These are phyloP conservation scores for Bilobella aurantiaca DNA, from an alignment of 1,140 invertebrate genomes.

Conservation along the genomic window DNA sequence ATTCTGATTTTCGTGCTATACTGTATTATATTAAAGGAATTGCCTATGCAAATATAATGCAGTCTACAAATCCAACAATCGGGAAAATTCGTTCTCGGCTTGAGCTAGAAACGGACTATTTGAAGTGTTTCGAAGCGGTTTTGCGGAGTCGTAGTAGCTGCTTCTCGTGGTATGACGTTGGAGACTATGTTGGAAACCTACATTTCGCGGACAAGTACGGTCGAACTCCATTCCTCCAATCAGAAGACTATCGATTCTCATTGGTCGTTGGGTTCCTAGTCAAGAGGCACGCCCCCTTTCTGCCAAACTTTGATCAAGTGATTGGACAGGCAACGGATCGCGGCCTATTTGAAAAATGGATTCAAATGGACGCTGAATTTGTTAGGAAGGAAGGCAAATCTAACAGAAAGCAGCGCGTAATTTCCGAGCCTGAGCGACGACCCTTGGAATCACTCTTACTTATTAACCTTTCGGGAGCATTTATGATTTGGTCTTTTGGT, in stretches of 20 bases:
- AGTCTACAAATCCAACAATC: too few relatives aligned
- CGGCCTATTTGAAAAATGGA: background rate
- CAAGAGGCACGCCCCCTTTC: background rate
- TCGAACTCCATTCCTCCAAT: background rate
- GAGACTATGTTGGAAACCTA: background rate
- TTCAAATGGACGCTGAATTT: background rate
- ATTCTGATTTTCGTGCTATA: conserved; percentile 17
- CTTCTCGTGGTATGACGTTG: background rate
- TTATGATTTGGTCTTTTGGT: too few relatives aligned
- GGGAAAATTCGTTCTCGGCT: too few relatives aligned
- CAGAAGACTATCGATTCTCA: background rate
- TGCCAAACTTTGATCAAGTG: background rate
- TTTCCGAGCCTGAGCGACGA: too few relatives aligned
- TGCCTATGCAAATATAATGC: conserved; percentile 71
- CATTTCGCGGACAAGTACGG: background rate
- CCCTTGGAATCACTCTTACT: too few relatives aligned
- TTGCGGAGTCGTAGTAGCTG: background rate
- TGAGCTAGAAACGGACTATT: background rate
- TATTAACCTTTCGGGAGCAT: too few relatives aligned
- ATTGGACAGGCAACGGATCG: background rate
- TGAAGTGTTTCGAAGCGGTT: background rate
- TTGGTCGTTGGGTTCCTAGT: background rate
- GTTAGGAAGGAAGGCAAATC: too few relatives aligned
- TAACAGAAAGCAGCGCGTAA: too few relatives aligned
- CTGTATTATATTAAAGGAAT: conserved; percentile 74